These are phyloP conservation scores for Rhabditophanes sp. DNA, from an alignment of 2,888 invertebrate genomes.

Conservation along the genomic window DNA sequence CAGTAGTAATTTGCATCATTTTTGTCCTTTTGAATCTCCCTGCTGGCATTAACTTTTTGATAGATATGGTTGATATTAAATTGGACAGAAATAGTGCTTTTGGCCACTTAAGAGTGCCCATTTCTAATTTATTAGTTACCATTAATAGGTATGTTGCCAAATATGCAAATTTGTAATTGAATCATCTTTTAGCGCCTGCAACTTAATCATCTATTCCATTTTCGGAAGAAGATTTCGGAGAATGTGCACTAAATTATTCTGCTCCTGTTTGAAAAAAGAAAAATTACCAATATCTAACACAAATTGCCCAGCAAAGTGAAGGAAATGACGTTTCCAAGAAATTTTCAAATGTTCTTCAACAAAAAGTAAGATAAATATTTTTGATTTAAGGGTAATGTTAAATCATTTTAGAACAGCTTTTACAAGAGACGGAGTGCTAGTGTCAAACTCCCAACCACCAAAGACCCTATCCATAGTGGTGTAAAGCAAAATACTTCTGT, in stretches of 20 bases:
- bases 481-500: no score
- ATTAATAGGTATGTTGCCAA: conserved; percentile 27
- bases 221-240: conserved; percentile 36
- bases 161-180: conserved; percentile 1
- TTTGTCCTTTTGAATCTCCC: conserved; percentile 29
- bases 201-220: conserved; percentile 41
- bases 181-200: conserved; percentile 27
- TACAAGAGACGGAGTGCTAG: no score
- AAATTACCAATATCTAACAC: no score
- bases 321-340: no score
- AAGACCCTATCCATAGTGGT: no score
- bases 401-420: no score
- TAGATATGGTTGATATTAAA: conserved; percentile 28
- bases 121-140: conserved; percentile 36
- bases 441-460: no score
- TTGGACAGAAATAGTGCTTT: no score
- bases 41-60: conserved; percentile 26
- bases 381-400: no score
- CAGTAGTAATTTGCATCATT: conserved; percentile 30
- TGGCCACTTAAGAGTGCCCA: conserved; percentile 21
- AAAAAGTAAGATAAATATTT: no score
- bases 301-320: no score
- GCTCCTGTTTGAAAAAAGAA: conserved; percentile 14
- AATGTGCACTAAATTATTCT: conserved; percentile 31
- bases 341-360: no score